Evolutionary conservation across 2,888 invertebrate species (phyloP), one percentile per base, ranked within the genome.

Genomic region (Heliconius erato): DNA sequence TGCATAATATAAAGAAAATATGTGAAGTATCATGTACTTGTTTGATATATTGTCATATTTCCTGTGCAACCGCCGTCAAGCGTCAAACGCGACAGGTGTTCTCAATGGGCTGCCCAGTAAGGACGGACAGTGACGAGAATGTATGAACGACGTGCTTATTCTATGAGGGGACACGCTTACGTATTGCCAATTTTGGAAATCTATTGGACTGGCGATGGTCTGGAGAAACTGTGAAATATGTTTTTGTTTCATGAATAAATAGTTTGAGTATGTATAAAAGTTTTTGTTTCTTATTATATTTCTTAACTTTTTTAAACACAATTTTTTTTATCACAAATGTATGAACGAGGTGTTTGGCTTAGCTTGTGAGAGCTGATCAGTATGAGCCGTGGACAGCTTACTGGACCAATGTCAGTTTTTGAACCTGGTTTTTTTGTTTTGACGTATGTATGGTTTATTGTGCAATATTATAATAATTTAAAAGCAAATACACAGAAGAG

Each of bases 121-220:
- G 28, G 65, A 77, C 26, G 40, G 77, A 78, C 78, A 78, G 67
- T 78, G 78, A 78, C 28, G 78, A 44, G 78, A 44, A 76, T 63
- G 74, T 76, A 76, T 76, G 74, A 76, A 35, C 35, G 74, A 63
- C 74, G 35, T 35, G 74, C 59, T 35, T 59, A 74, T 59, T 63
- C 74, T 35, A 76, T n/a, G 28, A 23, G 23, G 26, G 71, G 69
- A 49, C 49, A 35, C 74, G 59, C 14, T n/a, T 74, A 63, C 35
- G 35, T 59, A 35, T 76, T 59, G 59, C 35, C 35, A 12, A 35
- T 23, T 35, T 35, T 76, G 59, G 72, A 72, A 35, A 76, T 35
- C 59, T 72, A n/a, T 76, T 35, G 59, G 59, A 54, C 32, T 32
- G 12, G 35, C 11, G 59, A 32, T 32, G 54, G 5, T 35, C 19